phyloP scores from a whole-genome alignment of 2,888 invertebrate species.

The Limnephilus rhombicus region DNA sequence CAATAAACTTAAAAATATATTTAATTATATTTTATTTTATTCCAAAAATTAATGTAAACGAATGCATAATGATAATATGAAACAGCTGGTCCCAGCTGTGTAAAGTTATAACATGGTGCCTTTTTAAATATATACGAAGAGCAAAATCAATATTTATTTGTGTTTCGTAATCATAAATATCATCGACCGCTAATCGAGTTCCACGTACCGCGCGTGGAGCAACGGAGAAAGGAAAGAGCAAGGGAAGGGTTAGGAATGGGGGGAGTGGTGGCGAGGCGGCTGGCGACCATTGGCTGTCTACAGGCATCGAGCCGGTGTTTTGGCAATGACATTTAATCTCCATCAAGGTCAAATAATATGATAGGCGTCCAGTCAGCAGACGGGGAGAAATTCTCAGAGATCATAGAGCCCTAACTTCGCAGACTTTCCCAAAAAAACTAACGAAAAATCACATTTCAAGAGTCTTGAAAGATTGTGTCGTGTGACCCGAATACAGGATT shows the following conservation, averaged over 20 bases:
- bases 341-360: neutral
- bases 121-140: neutral
- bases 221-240: neutral
- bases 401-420: neutral
- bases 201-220: neutral
- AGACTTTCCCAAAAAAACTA: neutral
- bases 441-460: neutral
- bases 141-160: neutral
- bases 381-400: neutral
- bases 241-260: neutral
- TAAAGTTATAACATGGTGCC: neutral
- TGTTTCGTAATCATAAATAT: neutral
- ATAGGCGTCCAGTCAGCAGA: neutral
- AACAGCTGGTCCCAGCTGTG: neutral
- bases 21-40: no score
- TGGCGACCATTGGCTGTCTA: neutral
- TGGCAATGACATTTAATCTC: neutral
- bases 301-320: neutral
- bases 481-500: neutral
- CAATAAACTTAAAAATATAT: no score
- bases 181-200: neutral
- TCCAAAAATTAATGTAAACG: neutral
- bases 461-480: neutral
- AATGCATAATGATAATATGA: neutral
- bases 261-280: neutral